Evolutionary conservation across 2,113 vertebrate species (phyloP).

Genomic region (Pelecanoides urinatrix): DNA sequence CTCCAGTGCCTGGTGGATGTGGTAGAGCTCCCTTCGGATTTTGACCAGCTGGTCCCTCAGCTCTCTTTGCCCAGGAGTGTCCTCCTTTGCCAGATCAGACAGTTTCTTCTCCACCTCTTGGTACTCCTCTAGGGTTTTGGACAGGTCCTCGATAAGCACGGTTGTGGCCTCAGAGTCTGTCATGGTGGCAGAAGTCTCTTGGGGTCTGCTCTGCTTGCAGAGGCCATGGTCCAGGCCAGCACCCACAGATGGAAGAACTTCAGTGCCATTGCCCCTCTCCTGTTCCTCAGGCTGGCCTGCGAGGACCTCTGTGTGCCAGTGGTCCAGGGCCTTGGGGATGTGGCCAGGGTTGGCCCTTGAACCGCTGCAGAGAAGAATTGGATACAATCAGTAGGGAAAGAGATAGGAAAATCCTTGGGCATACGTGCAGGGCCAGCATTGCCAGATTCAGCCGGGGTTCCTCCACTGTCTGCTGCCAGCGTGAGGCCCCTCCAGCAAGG

Average conservation of each 20-base stretch:
- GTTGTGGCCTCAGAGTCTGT: conserved; percentile 70
- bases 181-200: background rate
- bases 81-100: conserved; percentile 79
- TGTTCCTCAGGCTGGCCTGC: conserved; percentile 12
- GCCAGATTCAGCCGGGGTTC: background rate
- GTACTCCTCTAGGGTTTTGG: conserved; percentile 87
- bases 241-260: conserved; percentile 27
- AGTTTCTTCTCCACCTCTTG: conserved; percentile 86
- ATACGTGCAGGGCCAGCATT: background rate
- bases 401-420: background rate
- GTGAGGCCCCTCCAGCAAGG: background rate
- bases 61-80: conserved; percentile 81
- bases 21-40: conserved; percentile 89
- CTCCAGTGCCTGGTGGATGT: conserved; percentile 89
- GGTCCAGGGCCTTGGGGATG: conserved; percentile 47
- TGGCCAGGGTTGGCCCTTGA: conserved; percentile 37
- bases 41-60: conserved; percentile 90
- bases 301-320: conserved; percentile 59
- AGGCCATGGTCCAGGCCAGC: background rate
- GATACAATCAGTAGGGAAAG: background rate
- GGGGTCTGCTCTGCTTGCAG: conserved; percentile 34
- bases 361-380: background rate
- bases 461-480: background rate
- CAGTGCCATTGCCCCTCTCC: conserved; percentile 15
- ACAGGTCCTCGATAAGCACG: conserved; percentile 83